Conservation (phyloP, 23 tunicate genomes). For the Oikopleura dioica region DNA sequence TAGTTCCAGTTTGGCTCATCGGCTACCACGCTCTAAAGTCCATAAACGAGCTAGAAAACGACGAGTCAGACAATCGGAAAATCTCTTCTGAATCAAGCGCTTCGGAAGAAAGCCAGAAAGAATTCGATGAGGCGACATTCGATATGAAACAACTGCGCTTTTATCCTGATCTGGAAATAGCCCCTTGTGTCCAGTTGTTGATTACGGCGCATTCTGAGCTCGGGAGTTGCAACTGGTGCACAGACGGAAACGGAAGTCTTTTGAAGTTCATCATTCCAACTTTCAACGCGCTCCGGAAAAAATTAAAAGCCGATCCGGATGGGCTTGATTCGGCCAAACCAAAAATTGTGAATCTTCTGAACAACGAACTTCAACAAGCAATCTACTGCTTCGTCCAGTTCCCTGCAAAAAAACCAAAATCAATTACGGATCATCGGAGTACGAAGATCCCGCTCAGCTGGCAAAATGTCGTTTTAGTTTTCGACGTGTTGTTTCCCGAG, state of each 20-base stretch:
- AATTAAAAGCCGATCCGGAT: background rate
- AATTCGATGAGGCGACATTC: background rate
- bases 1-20: constrained; percentile 1
- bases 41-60: no score
- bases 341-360: background rate
- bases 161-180: background rate
- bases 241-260: background rate
- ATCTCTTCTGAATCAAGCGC: background rate
- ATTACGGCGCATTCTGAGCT: background rate
- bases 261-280: background rate
- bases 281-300: background rate
- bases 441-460: constrained; percentile 20
- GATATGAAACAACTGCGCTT: background rate
- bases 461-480: constrained; percentile 22
- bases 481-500: constrained; percentile 27
- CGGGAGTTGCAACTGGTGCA: constrained; percentile 10
- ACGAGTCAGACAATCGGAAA: background rate
- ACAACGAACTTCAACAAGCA: background rate
- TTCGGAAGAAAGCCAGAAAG: background rate
- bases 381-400: background rate
- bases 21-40: background rate
- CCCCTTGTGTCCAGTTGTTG: background rate
- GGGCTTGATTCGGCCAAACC: background rate
- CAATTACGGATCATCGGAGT: background rate
- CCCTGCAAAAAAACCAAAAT: background rate